Base-by-base conservation (phyloP, 1,140 invertebrate species). In the Wiebesia pumilae region DNA sequence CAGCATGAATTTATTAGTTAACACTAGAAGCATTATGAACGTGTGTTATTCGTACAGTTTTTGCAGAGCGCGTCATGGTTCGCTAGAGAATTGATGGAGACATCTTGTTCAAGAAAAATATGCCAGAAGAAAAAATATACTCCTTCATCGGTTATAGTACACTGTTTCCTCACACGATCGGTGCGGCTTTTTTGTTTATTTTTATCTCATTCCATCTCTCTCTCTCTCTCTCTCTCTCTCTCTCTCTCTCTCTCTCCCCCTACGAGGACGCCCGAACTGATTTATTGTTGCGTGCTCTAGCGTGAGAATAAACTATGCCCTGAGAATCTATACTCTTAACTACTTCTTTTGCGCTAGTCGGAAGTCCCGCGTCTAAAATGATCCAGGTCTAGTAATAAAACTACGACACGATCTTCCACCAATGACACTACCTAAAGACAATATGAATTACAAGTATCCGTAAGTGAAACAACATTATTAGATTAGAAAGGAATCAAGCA, bases 21-120 rank as follows among this genome's bases (percentile, higher is more conserved):
- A 83, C 87, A 88, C 87, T 84, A 88, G 86, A 85, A 83, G 82
- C 82, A 16, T 85, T 71, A 67, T 35, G 62, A 19, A 62, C 24
- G 24, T 35, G 54, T 43, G 82, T 62, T 77, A 77, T 38, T 78
- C 80, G 30, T 73, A 54, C 71, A 58, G 58, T 90, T 90, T 89
- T 90, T 89, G 84, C 51, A 30, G 21, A 65, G 69, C 73, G 69
- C 67, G 79, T 54, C 69, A 81, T 87, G 75, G 38, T 65, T 77
- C 51, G 51, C 62, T 62, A 89, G 89, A 88, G 90, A 91, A 90
- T 90, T 88, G 87, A 90, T 88, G 85, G 89, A 83, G 88, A 91
- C 90, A 83, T 86, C 84, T 88, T 85, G 87, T 84, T 84, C 87
- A 80, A 78, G 89, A 89, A 79, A 85, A 88, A 75, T 80, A 71